phyloP scores from a whole-genome alignment of 2,797 vertebrate species.

The Peromyscus aztecus region DNA sequence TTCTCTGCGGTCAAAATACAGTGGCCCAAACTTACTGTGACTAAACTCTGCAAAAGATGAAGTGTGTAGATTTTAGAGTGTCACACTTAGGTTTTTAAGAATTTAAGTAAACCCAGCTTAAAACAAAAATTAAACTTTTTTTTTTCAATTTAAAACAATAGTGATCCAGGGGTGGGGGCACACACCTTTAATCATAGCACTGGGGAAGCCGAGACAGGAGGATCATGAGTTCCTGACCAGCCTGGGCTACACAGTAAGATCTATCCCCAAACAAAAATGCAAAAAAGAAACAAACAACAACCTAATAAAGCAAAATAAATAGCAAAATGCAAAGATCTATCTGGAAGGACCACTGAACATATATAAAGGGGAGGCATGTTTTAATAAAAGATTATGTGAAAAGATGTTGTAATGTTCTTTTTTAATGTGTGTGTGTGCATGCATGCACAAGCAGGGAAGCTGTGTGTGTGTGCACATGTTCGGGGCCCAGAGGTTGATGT shows the following conservation, averaged over 20 bases:
- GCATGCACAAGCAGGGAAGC: not conserved
- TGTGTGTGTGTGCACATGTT: not conserved
- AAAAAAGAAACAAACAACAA: not conserved
- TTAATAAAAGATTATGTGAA: not conserved
- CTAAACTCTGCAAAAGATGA: not conserved
- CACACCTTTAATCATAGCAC: not conserved
- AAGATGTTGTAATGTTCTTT: not conserved
- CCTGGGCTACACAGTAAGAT: not conserved
- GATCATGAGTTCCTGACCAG: not conserved
- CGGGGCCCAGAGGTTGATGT: not conserved
- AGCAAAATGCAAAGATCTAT: not conserved
- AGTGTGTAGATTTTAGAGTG: not conserved
- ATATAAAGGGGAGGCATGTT: not conserved
- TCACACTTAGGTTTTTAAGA: not conserved
- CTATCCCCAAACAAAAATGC: not conserved
- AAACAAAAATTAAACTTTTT: not conserved
- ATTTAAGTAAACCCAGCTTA: not conserved
- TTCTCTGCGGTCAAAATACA: not conserved
- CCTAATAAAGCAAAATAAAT: not conserved
- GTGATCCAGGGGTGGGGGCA: not conserved
- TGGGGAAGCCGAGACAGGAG: not conserved
- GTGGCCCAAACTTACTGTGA: too few relatives aligned
- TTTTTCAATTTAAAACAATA: slow-evolving; percentile 35
- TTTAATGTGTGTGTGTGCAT: not conserved
- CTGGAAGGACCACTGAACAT: not conserved